These are phyloP conservation scores for Spodoptera picta DNA, from an alignment of 2,888 invertebrate genomes.

Conservation along the genomic window DNA sequence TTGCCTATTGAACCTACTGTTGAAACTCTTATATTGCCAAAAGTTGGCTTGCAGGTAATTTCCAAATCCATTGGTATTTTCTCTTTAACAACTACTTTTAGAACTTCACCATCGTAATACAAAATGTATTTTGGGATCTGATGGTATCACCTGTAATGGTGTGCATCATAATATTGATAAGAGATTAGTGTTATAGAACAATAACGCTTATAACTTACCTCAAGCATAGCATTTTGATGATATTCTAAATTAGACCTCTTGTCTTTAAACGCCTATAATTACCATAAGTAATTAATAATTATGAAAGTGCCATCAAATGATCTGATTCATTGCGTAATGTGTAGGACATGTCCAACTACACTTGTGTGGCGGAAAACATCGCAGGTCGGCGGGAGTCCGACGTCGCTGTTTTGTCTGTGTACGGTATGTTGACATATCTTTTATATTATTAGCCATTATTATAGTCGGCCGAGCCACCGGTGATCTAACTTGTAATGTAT, in stretches of 20 bases:
- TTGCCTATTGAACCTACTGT: constrained; percentile 93
- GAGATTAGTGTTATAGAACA: no score
- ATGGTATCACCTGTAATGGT: no score
- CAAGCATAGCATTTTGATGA: no score
- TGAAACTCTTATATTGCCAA: constrained; percentile 94
- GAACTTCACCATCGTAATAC: no score
- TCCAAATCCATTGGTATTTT: background rate
- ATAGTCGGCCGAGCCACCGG: constrained; percentile 13
- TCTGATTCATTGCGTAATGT: constrained; percentile 4
- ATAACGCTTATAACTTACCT: no score
- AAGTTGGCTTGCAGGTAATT: constrained; percentile 91
- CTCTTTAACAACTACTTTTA: no score
- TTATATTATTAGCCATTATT: constrained; percentile 27
- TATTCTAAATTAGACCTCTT: no score
- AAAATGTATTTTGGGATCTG: no score
- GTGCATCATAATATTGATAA: no score
- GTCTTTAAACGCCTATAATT: no score
- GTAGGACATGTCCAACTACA: constrained; percentile 97
- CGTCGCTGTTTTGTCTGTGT: constrained; percentile 95
- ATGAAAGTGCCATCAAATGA: no score
- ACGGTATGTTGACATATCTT: constrained; percentile 90
- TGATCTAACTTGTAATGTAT: constrained; percentile 8
- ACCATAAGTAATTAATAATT: no score
- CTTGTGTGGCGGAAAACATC: constrained; percentile 97
- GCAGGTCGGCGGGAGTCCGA: constrained; percentile 95